phyloP scores from a whole-genome alignment of 92 coral and sea anemone genomes.

The Chrysogorgia sp. region DNA sequence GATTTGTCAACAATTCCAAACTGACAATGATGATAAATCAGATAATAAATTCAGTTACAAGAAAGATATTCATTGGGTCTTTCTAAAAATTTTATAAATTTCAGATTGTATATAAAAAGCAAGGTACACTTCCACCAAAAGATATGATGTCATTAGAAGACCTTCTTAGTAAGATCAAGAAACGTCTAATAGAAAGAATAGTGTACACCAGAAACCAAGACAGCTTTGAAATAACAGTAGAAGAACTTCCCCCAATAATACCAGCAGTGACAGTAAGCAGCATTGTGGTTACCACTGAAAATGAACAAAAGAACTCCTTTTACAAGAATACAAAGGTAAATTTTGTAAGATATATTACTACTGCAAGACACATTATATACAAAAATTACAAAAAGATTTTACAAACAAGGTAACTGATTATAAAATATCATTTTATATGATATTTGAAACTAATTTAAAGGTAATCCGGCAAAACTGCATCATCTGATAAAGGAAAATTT shows the following conservation, averaged over 20 bases:
- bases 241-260: conserved; percentile 46
- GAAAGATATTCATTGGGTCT: not conserved
- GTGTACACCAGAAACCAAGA: conserved; percentile 30
- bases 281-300: conserved; percentile 11
- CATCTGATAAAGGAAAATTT: conserved; percentile 18
- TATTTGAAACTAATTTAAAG: not conserved
- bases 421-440: too few species aligned
- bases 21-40: too few species aligned
- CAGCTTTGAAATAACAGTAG: not conserved
- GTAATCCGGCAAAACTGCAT: conserved; percentile 55
- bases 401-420: too few species aligned
- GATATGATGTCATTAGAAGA: conserved; percentile 17
- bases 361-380: too few species aligned
- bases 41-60: not conserved
- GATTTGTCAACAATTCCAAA: too few species aligned
- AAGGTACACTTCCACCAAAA: conserved; percentile 12
- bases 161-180: not conserved
- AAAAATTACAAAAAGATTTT: too few species aligned
- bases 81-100: not conserved
- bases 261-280: conserved; percentile 3
- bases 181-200: conserved; percentile 28
- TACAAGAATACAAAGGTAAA: too few species aligned
- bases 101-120: conserved; percentile 10
- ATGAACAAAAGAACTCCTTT: conserved; percentile 28
- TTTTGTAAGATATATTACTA: too few species aligned